Conservation (phyloP, 2,888 invertebrate species). For the Apoda limacodes region DNA sequence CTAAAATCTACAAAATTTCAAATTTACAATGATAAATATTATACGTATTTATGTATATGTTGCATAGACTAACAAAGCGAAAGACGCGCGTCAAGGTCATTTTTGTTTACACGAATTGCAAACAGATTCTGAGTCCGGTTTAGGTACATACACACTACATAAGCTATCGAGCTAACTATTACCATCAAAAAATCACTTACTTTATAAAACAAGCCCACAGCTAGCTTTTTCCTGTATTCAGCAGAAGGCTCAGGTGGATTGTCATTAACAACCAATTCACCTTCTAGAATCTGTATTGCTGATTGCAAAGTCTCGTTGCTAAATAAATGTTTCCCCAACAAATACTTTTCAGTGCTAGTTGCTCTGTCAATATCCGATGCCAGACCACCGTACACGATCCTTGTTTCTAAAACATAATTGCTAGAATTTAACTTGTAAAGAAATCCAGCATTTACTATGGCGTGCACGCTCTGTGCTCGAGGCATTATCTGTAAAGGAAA, state of each 20-base stretch:
- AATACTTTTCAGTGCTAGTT: slow-evolving; percentile 49
- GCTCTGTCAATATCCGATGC: slow-evolving; percentile 50
- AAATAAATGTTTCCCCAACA: slow-evolving; percentile 44
- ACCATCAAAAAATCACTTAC: slow-evolving; percentile 75
- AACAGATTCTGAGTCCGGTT: no score
- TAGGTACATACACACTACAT: no score
- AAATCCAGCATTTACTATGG: slow-evolving; percentile 81
- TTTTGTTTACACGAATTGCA: no score
- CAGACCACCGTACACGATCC: slow-evolving; percentile 70
- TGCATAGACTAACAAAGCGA: no score
- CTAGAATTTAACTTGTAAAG: slow-evolving; percentile 39
- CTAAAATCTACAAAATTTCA: no score
- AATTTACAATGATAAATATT: no score
- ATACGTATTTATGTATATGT: no score
- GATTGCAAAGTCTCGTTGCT: slow-evolving; percentile 43
- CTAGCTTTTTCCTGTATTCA: slow-evolving; percentile 69
- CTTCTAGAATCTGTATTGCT: slow-evolving; percentile 25
- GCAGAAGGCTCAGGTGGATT: slow-evolving; percentile 67
- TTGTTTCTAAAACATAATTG: slow-evolving; percentile 29
- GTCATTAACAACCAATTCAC: slow-evolving; percentile 33
- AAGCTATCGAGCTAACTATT: no score
- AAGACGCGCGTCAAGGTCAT: no score
- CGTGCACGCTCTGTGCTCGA: slow-evolving; percentile 77
- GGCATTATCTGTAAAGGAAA: slow-evolving; percentile 72
- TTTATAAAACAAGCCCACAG: slow-evolving; percentile 74